A percentile compares a stretch with the other conserved stretches of the same genome.
These are phyloP conservation scores for Nomada goodeniana DNA, from an alignment of 2,888 invertebrate genomes.

Conservation along the genomic window DNA sequence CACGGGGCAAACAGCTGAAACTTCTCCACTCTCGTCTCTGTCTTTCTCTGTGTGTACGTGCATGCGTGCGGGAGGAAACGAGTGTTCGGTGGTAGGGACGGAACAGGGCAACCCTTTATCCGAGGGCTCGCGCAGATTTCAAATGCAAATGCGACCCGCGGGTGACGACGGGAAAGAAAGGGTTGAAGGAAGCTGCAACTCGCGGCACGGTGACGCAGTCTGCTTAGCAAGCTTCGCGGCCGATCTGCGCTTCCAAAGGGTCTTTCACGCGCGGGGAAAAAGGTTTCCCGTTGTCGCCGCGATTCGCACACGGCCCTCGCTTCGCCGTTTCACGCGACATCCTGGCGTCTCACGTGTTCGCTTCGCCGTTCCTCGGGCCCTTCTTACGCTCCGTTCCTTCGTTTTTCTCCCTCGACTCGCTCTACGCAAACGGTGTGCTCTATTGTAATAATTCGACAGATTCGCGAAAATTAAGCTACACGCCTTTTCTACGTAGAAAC, in stretches of 20 bases:
- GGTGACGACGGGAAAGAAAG: constrained; percentile 31
- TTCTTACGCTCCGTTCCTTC: too few species aligned
- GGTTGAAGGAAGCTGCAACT: constrained; percentile 30
- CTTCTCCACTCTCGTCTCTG: neutral
- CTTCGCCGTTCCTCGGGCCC: too few species aligned
- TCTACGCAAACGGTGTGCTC: too few species aligned
- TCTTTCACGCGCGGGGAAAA: constrained; percentile 12
- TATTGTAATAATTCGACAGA: too few species aligned
- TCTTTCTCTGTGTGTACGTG: too few species aligned
- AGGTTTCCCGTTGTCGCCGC: constrained; percentile 30
- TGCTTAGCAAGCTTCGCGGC: constrained; percentile 54
- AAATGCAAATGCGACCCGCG: constrained; percentile 79
- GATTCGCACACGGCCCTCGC: neutral
- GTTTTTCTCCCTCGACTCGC: too few species aligned
- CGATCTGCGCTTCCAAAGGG: constrained; percentile 44
- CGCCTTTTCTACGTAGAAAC: too few species aligned
- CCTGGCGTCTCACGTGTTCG: neutral
- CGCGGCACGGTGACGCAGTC: constrained; percentile 45
- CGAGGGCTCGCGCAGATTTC: constrained; percentile 79
- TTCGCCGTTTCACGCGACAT: constrained; percentile 8
- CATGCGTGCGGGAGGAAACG: constrained; percentile 71
- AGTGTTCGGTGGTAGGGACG: constrained; percentile 65
- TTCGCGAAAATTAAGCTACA: too few species aligned
- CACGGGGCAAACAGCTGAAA: constrained; percentile 66
- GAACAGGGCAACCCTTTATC: constrained; percentile 67